These are phyloP conservation scores for Epirrita christyi DNA, from an alignment of 2,888 invertebrate species.

Conservation along the genomic window DNA sequence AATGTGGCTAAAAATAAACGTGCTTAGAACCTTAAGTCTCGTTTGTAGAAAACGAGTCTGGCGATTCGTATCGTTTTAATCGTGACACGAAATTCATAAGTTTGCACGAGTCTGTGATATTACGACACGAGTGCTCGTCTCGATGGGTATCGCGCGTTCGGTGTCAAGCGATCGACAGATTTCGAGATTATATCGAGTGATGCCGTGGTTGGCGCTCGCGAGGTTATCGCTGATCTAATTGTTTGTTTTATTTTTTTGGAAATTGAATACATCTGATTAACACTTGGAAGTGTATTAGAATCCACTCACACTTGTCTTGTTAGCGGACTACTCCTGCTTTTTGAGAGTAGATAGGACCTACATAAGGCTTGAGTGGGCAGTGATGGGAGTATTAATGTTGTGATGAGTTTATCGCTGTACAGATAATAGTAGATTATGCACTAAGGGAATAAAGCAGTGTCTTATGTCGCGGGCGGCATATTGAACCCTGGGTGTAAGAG, in stretches of 20 bases:
- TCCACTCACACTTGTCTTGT: not conserved
- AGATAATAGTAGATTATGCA: no score
- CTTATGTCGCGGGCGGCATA: no score
- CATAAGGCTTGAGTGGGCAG: no score
- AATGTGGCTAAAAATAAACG: conserved; percentile 15
- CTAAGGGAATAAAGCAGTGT: no score
- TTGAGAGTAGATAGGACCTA: no score
- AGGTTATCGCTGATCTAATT: conserved; percentile 31
- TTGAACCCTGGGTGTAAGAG: no score
- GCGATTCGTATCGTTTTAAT: conserved; percentile 42
- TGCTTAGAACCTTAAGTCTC: conserved; percentile 17
- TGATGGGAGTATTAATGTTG: no score
- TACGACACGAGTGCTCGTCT: conserved; percentile 28
- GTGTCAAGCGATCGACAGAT: conserved; percentile 40
- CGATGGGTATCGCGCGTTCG: conserved; percentile 31
- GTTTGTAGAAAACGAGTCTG: conserved; percentile 19
- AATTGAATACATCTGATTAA: conserved; percentile 32
- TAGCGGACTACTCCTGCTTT: not conserved
- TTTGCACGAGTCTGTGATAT: conserved; percentile 64
- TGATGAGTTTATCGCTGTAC: no score
- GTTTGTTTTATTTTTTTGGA: conserved; percentile 32
- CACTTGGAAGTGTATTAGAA: conserved; percentile 4
- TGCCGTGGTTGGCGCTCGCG: conserved; percentile 34
- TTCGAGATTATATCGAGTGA: conserved; percentile 25
- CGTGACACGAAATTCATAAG: conserved; percentile 71